These are phyloP conservation scores for Kryptolebias ocellatus DNA, from an alignment of 2,797 vertebrate genomes.

Conservation along the genomic window DNA sequence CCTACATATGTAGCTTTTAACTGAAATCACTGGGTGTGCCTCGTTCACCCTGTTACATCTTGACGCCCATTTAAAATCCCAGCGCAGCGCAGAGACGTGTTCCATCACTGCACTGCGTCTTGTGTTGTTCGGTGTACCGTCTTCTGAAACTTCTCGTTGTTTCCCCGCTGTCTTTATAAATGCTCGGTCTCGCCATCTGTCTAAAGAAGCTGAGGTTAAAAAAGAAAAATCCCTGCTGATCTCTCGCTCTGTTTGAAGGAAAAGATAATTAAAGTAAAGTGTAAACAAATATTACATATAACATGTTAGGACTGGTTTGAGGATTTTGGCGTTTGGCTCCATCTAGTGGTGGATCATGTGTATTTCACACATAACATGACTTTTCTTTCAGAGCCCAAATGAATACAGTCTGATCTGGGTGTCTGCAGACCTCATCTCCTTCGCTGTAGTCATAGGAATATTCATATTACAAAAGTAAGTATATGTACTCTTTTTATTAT, in stretches of 20 bases:
- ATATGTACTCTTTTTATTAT: neutral
- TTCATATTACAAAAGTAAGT: slow-evolving; percentile 99
- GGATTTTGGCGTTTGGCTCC: slow-evolving; percentile 27
- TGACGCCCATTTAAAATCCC: slow-evolving; percentile 3
- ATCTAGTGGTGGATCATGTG: slow-evolving; percentile 54
- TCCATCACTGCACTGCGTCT: slow-evolving; percentile 3
- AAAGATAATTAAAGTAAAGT: too few species aligned
- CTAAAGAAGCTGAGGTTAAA: too few species aligned
- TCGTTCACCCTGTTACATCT: neutral
- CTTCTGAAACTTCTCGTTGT: slow-evolving; percentile 12
- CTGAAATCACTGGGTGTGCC: slow-evolving; percentile 19
- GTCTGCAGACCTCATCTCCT: slow-evolving; percentile 91
- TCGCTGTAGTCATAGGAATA: slow-evolving; percentile 90
- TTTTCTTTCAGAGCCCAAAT: slow-evolving; percentile 86
- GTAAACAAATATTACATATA: too few species aligned
- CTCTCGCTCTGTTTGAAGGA: too few species aligned
- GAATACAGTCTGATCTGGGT: slow-evolving; percentile 95
- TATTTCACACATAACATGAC: neutral
- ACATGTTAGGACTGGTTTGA: neutral
- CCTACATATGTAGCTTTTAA: slow-evolving; percentile 4
- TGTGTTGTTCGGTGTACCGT: slow-evolving; percentile 10
- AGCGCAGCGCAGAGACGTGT: neutral
- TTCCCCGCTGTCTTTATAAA: neutral
- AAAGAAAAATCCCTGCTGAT: too few species aligned
- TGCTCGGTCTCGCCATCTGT: slow-evolving; percentile 3